Evolutionary conservation across 2,113 vertebrate genomes (phyloP), one percentile per base, ranked within the genome.

Genomic region (Sus scrofa): DNA sequence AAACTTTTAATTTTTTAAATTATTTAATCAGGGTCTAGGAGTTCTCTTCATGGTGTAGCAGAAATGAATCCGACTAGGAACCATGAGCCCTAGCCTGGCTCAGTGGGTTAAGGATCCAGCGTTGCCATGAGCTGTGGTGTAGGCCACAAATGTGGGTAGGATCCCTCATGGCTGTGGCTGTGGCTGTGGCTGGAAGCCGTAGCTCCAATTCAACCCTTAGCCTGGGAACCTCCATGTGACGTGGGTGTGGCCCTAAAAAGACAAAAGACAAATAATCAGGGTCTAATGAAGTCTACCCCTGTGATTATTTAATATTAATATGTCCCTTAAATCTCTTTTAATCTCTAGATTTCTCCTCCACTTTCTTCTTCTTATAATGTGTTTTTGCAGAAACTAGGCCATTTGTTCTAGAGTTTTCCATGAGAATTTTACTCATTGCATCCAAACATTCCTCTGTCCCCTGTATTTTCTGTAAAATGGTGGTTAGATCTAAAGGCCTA

Each of bases 381-480:
- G 52, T 56, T 71, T 89, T 87, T 88, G 50, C 83, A 89, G 63
- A 95, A 91, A 91, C 12, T 22, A 77, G 63, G 16, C 70, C n/a
- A 77, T 77, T 73, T 92, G 20, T 73, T 73, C 60, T 65, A 54
- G 34, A 86, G 39, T 58, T 86, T 68, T 68, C 78, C 37, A 95
- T 0, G 30, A 79, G 60, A 91, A 44, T 79, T 84, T 83, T 78
- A 14, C 39, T 75, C 77, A 79, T 22, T 71, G 14, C 11, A 62
- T 50, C 11, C 60, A 22, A 58, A 74, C 9, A 19, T 70, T 84
- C 58, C 56, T 90, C 62, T 81, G 16, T 68, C 30, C 27, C 67
- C 60, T 85, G 24, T 18, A 68, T 90, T 95, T 92, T 95, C 96
- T 90, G 52, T 92, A 79, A 94, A 89, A n/a, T 58, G 11, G 20